Percentiles rank a stretch among this genome's conserved stretches.
phyloP scores from a whole-genome alignment of 2,888 invertebrate species.

The Melinaea menophilus region DNA sequence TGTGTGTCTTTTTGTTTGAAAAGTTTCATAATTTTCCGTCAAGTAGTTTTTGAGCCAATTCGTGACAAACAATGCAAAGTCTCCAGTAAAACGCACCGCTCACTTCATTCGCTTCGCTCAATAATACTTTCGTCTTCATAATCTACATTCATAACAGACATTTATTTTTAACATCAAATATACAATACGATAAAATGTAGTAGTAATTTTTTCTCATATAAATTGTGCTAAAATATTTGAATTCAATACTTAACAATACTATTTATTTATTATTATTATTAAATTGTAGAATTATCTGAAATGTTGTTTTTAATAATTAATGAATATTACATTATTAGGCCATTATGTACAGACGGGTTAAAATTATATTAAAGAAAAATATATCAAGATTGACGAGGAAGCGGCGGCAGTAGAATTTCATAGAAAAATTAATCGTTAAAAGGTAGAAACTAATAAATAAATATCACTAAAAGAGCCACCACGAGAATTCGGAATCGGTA shows the following conservation, averaged over 20 bases:
- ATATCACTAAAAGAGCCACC: too few relatives aligned
- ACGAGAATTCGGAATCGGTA: too few relatives aligned
- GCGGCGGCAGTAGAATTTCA: too few relatives aligned
- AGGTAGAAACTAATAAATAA: too few relatives aligned
- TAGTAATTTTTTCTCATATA: slow-evolving; percentile 4
- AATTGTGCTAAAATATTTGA: slow-evolving; percentile 1
- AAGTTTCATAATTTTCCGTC: too few relatives aligned
- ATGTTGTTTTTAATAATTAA: not conserved
- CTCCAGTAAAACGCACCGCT: too few relatives aligned
- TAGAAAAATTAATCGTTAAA: too few relatives aligned
- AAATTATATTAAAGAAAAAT: too few relatives aligned
- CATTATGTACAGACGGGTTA: slow-evolving; percentile 7
- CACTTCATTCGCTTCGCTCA: not conserved
- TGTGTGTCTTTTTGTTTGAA: too few relatives aligned
- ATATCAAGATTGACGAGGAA: too few relatives aligned
- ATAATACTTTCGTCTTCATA: not conserved
- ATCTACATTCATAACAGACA: slow-evolving; percentile 12
- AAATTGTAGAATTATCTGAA: slow-evolving; percentile 6
- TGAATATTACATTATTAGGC: slow-evolving; percentile 9
- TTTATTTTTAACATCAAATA: slow-evolving; percentile 17
- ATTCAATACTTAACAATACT: not conserved
- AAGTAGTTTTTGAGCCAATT: too few relatives aligned
- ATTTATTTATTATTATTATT: not conserved
- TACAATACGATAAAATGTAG: slow-evolving; percentile 12
- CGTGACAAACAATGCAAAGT: too few relatives aligned